Evolutionary conservation across 1,140 invertebrate species (phyloP), one percentile per base, ranked within the genome.

Genomic region (Marisa cornuarietis): DNA sequence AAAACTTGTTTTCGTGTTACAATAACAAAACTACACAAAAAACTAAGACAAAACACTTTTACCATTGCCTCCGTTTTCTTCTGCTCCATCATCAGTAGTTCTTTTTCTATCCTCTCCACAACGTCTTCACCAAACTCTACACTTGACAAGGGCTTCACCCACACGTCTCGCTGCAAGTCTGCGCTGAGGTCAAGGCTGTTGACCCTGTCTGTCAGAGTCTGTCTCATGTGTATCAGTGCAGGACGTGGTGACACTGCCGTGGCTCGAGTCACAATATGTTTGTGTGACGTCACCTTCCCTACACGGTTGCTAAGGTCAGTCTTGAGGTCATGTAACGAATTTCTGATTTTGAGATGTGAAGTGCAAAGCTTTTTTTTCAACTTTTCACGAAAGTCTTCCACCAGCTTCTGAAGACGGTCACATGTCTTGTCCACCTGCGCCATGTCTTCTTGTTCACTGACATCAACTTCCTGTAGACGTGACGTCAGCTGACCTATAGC

Each of bases 351-450:
- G 20, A 51, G 11, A 51, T 51, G 20, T 9, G 31, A 49, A 20
- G 31, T 71, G 22, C 42, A 11, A 42, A 20, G 0, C 6, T 11
- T 16, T 20, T 74, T 51, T 51, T 74, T 54, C 49, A 52, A n/a
- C 9, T 16, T 18, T 1, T 26, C 7, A 24, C 72, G 26, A 20
- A 20, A 58, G 0, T 16, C 52, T 10, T 74, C 18, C 18, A 74
- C 72, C 20, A 54, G n/a, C 51, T 52, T 74, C 72, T 58, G 18
- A 18, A 74, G 51, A 58, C 72, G 72, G 13, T 74, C 6, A 74
- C 72, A 22, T 22, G 49, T n/a, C 14, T 51, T 54, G 26, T 74
- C 51, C 3, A 74, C 24, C 13, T 74, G 51, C 14, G 72, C 49
- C 49, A 74, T 24, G 14, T 16, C 52, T 54, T 51, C 22, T 5